Conservation (phyloP, 2,113 vertebrate species). For the Odontesthes bonariensis region DNA sequence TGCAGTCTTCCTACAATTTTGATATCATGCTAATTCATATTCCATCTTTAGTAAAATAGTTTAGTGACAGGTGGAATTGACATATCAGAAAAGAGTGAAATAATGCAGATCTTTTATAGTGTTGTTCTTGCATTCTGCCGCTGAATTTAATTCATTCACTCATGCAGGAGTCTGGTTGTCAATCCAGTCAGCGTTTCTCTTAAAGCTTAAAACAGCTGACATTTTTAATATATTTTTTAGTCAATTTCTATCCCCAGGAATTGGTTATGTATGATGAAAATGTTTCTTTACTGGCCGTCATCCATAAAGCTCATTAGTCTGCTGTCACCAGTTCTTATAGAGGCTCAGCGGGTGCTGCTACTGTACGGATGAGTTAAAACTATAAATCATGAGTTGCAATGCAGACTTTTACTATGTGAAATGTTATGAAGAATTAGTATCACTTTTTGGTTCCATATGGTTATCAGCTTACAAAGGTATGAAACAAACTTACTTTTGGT, state of each 20-base stretch:
- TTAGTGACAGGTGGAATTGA: slow-evolving; percentile 20
- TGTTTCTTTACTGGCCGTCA: slow-evolving; percentile 56
- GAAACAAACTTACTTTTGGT: too few species aligned
- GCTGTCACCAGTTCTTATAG: slow-evolving; percentile 16
- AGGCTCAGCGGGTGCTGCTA: slow-evolving; percentile 33
- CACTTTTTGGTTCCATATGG: background rate
- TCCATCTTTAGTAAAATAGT: slow-evolving; percentile 45
- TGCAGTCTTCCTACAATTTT: too few species aligned
- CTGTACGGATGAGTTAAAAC: slow-evolving; percentile 48
- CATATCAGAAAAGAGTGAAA: slow-evolving; percentile 13
- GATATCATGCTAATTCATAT: slow-evolving; percentile 25
- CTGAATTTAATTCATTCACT: slow-evolving; percentile 35
- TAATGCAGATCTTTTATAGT: slow-evolving; percentile 34
- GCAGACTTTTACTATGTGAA: background rate
- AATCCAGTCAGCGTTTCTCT: slow-evolving; percentile 28
- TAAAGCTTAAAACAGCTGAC: slow-evolving; percentile 48
- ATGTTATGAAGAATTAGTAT: slow-evolving; percentile 15
- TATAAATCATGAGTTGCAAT: slow-evolving; percentile 17
- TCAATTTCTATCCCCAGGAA: slow-evolving; percentile 55
- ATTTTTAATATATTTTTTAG: slow-evolving; percentile 56
- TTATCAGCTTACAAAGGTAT: background rate
- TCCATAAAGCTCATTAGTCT: slow-evolving; percentile 62
- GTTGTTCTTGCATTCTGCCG: slow-evolving; percentile 56
- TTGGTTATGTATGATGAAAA: slow-evolving; percentile 60
- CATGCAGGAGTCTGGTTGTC: slow-evolving; percentile 32